Conservation (phyloP, 2,888 invertebrate genomes). For the Euphydryas editha region DNA sequence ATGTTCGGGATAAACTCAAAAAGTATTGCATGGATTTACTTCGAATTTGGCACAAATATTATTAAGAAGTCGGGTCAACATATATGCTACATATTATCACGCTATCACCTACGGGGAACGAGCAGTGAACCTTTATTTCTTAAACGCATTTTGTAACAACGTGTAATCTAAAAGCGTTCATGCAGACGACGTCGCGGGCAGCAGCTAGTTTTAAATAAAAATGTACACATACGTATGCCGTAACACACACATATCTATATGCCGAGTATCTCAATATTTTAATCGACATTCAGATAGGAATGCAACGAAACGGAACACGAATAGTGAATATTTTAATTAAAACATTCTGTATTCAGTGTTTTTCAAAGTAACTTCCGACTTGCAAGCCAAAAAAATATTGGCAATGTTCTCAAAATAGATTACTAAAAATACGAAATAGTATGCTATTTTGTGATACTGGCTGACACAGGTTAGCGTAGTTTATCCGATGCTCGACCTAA, state of each 20-base stretch:
- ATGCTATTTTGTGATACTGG: background rate
- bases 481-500: background rate
- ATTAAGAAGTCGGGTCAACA: too few species aligned
- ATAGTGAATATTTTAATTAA: slow-evolving; percentile 11
- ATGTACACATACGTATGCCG: too few species aligned
- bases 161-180: too few species aligned
- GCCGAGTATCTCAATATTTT: background rate
- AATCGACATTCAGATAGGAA: slow-evolving; percentile 13
- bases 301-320: slow-evolving; percentile 18
- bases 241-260: background rate
- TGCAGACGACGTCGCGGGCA: too few species aligned
- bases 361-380: background rate
- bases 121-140: too few species aligned
- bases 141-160: too few species aligned
- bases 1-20: too few species aligned
- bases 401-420: background rate
- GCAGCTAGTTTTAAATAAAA: too few species aligned
- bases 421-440: background rate
- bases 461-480: background rate
- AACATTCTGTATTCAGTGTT: background rate
- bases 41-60: too few species aligned
- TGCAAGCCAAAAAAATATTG: background rate
- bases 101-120: too few species aligned
- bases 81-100: too few species aligned
- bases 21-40: too few species aligned